Base-by-base conservation (phyloP, 1,140 invertebrate genomes). In the Diachasmimorpha longicaudata region DNA sequence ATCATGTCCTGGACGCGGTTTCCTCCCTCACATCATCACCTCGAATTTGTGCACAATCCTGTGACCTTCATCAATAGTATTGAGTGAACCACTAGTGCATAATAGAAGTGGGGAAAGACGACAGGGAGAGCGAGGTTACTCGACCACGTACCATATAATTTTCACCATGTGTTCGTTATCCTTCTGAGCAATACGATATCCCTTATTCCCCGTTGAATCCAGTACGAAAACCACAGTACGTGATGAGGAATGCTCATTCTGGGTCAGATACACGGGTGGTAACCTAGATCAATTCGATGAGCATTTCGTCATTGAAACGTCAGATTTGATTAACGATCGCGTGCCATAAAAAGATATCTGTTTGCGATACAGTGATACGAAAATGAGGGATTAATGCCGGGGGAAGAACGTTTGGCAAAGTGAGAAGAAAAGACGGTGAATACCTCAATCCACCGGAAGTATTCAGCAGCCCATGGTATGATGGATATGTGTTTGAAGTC, bases 251-350 rank as follows among this genome's bases (percentile, higher is more conserved):
- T 63, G 58, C 58, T 63, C 58, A 63, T 63, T 63, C 58, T 63
- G 23, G 58, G 58, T 63, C 58, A 63, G 23, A 63, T 63, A 25
- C 31, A 25, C 14, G n/a, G 19, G 23, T 4, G 58, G 19, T 63
- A 63, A 63, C 58, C 21, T 25, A 63, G 58, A 63, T 63, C 58
- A 63, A 63, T 63, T 63, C 58, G 58, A 63, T 63, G 58, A 63
- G 58, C 58, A 63, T 63, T 63, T 14, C 21, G 58, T 63, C 58
- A 63, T 63, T 63, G 58, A 63, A 63, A 63, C 21, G 58, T 63
- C 58, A 25, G 21, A 31, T 63, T 63, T 63, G 58, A 63, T 63
- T 63, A 63, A 63, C 23, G 58, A 63, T 63, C 23, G 0, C 19
- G 23, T 14, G 48, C 48, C n/a, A 14, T 55, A 55, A 42, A 42